Evolutionary conservation across 2,113 vertebrate genomes (phyloP), one percentile per base, ranked within the genome.

Genomic region (Petaurus breviceps): DNA sequence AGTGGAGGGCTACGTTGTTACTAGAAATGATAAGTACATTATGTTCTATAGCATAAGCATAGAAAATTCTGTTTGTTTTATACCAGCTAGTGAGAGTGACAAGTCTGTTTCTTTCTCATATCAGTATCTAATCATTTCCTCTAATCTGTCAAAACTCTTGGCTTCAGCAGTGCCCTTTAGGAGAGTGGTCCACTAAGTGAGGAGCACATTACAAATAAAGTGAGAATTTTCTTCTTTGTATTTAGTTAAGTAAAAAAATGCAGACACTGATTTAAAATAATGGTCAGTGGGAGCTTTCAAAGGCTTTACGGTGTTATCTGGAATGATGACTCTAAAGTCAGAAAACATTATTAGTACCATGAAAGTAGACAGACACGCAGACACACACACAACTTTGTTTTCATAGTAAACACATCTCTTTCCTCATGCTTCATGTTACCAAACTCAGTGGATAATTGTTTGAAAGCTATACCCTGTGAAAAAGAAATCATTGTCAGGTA

Each of bases 121-220:
- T 97, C 96, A 89, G 43, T 95, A 97, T 98, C 95, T 93, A 94
- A 94, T 95, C 53, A 92, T 95, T 97, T 94, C 92, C 95, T 50
- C 92, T 97, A 94, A 96, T 89, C 61, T 98, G 95, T 96, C 96
- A 97, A 94, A 98, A 92, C 46, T 46, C 49, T 89, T 94, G 94
- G 61, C 50, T 94, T 97, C 28, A 94, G 53, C 7, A 53, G 8
- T 28, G 92, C 94, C 10, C 50, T 92, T 96, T 23, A 94, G 2
- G 28, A 93, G 16, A 28, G 12, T 51, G 11, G 92, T 84, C 92
- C 89, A 55, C 37, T 91, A n/a, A 26, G 7, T 90, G 91, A 95
- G 95, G 91, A 90, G 53, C 55, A 90, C 61, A 37, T 94, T 95
- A 92, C 92, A 54, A 8, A 68, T 55, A 92, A 94, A 90, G 14